Base-by-base conservation (phyloP, 2,113 vertebrate genomes). In the Onychorhynchus coronatus region DNA sequence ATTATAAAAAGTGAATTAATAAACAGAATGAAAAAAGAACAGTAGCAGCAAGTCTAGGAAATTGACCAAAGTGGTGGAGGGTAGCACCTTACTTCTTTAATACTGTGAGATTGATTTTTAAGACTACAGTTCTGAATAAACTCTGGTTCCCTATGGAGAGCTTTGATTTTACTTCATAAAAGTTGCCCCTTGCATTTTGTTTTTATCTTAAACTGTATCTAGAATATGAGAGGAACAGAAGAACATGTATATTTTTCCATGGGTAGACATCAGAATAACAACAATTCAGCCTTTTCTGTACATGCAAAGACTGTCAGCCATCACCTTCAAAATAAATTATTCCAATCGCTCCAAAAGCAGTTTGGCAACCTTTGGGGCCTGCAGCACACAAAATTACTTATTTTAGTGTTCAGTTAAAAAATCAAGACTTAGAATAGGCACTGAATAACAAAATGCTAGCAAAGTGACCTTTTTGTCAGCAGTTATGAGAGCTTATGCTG, bases 381-480 rank as follows among this genome's bases (percentile, higher is more conserved):
- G 46, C 33, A 47, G 35, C 96, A 83, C 35, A 79, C 86, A 79
- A 92, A 95, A 84, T 77, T 0, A 61, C 47, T 94, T 80, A 53
- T 91, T 73, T 77, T 82, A 52, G n/a, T 65, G 39, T 93, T 78
- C 85, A 93, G 49, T 59, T 95, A 70, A 95, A 89, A 95, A 94
- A 71, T 70, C 37, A 77, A 85, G 66, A 81, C 79, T 77, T 95
- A 44, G 56, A 53, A 28, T 70, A 87, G 39, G 66, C 25, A 35
- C 73, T 76, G 91, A 93, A 85, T 80, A 95, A 72, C 21, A 97
- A 88, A 91, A 84, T 78, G 22, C 16, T 91, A 85, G 61, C 31
- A 95, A 91, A 88, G 42, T 94, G 87, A 96, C 84, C 79, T 96
- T 91, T 94, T 83, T 56, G 61, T 93, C 80, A 86, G 67, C 46